Evolutionary conservation across 1,140 invertebrate species (phyloP).

Genomic region (Hylyphantes graminicola): DNA sequence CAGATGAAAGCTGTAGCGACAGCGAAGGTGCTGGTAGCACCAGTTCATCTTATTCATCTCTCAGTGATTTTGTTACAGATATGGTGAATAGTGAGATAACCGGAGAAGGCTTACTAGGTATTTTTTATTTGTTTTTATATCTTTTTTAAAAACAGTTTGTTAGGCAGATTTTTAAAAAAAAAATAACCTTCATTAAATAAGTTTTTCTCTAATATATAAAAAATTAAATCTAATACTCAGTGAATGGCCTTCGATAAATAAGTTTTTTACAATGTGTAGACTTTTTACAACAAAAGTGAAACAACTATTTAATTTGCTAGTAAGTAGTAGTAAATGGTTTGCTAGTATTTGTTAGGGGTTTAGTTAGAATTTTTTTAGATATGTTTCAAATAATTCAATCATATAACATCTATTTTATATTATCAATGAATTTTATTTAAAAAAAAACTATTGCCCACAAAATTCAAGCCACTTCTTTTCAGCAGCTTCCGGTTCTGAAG

Average conservation of each 20-base stretch:
- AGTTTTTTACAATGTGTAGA: too few relatives aligned
- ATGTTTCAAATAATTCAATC: background rate
- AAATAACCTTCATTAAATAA: background rate
- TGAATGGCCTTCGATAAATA: too few relatives aligned
- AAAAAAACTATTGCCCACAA: background rate
- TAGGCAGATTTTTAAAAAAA: too few relatives aligned
- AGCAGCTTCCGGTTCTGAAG: constrained; percentile 64
- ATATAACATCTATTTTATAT: background rate
- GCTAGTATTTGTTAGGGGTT: too few relatives aligned
- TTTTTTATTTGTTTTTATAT: background rate
- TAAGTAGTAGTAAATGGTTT: too few relatives aligned
- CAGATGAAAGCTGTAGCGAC: constrained; percentile 94
- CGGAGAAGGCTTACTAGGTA: constrained; percentile 64
- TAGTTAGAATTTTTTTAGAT: too few relatives aligned
- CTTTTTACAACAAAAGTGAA: too few relatives aligned
- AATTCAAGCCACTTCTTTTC: background rate
- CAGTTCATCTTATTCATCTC: constrained; percentile 93
- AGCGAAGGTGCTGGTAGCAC: constrained; percentile 93
- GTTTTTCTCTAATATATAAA: background rate
- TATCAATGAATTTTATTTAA: too few relatives aligned
- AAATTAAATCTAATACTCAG: too few relatives aligned
- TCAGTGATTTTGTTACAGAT: constrained; percentile 95
- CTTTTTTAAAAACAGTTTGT: too few relatives aligned
- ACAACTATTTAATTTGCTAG: too few relatives aligned
- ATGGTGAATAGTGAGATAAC: constrained; percentile 76